Base-by-base conservation (phyloP, 2,113 vertebrate genomes). In the Grallaria varia region DNA sequence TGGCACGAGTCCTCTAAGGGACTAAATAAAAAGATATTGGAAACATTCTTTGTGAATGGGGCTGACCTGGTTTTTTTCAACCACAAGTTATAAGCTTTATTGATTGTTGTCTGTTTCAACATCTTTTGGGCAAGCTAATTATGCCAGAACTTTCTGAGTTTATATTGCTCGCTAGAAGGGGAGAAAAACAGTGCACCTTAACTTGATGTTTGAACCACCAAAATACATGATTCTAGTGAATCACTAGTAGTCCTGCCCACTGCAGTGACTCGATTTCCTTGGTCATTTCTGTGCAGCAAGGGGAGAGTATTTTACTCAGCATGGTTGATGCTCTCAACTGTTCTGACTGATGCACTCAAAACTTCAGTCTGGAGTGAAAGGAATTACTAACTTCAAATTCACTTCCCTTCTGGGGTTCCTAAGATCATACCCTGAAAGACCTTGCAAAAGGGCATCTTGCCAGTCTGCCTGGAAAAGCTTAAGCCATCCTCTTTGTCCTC, bases 401-500 rank as follows among this genome's bases (percentile, higher is more conserved):
- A 63, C 8, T 73, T 92, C 68, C 92, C 56, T 95, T 69, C 52
- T 64, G 52, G 30, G 11, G 49, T 72, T 89, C 87, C 40, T 59
- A 60, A 89, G 80, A 87, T 92, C 76, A 68, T 84, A 84, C 84
- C 80, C 76, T 95, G 21, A 78, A 76, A 90, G 95, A 93, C 95
- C 89, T 96, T 90, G 80, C 64, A 56, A 78, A 84, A 93, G 95
- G 96, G 91, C 95, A 87, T 87, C 89, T 74, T 94, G 94, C 95
- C 95, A 95, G 89, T 68, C 91, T 92, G 91, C 84, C 86, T 87
- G 80, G 91, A 96, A 89, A 94, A 95, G 86, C 94, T 89, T 97
- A 96, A 96, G 89, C 94, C 93, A 90, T 93, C 86, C 25, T 97
- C 95, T 62, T 63, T 75, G 80, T 87, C 73, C n/a, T 96, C 94